Conservation (phyloP, 2,888 invertebrate species). For the Dicranocentrus wangi region DNA sequence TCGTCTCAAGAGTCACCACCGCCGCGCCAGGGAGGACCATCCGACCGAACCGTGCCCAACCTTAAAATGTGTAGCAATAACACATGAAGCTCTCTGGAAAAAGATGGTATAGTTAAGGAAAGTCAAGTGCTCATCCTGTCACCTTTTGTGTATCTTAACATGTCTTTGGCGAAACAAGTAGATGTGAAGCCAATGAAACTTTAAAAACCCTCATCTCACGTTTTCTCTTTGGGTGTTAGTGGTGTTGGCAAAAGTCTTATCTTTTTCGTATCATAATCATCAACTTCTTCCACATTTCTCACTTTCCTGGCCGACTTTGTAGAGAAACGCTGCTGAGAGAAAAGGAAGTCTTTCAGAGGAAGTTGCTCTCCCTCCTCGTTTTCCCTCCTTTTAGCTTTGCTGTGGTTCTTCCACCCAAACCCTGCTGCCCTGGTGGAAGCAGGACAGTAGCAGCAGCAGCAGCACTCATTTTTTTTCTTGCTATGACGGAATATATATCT, state of each 20-base stretch:
- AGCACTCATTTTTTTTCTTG: too few species aligned
- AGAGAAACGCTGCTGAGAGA: slow-evolving; percentile 1
- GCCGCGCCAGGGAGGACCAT: too few species aligned
- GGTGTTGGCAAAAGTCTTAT: slow-evolving; percentile 53
- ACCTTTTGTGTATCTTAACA: slow-evolving; percentile 35
- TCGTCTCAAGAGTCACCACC: too few species aligned
- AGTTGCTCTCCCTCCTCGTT: slow-evolving; percentile 27
- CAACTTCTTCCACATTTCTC: slow-evolving; percentile 20
- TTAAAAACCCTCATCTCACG: slow-evolving; percentile 43
- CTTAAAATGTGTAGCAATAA: too few species aligned
- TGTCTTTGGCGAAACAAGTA: slow-evolving; percentile 19
- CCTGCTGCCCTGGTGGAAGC: background rate
- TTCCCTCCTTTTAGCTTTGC: too few species aligned
- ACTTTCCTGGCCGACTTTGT: background rate
- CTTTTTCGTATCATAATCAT: slow-evolving; percentile 45
- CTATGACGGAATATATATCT: slow-evolving; percentile 16
- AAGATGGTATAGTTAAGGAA: slow-evolving; percentile 26
- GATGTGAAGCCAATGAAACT: slow-evolving; percentile 40
- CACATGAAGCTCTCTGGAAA: too few species aligned
- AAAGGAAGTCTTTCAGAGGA: slow-evolving; percentile 26
- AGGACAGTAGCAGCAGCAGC: background rate
- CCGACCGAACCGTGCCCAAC: too few species aligned
- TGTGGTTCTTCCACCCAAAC: background rate
- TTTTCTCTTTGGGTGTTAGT: background rate
- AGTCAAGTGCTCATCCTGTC: slow-evolving; percentile 39